A percentile compares a stretch with the other conserved stretches of the same genome.
Evolutionary conservation across 2,113 vertebrate genomes (phyloP).

Genomic region (Dipodomys stephensi): DNA sequence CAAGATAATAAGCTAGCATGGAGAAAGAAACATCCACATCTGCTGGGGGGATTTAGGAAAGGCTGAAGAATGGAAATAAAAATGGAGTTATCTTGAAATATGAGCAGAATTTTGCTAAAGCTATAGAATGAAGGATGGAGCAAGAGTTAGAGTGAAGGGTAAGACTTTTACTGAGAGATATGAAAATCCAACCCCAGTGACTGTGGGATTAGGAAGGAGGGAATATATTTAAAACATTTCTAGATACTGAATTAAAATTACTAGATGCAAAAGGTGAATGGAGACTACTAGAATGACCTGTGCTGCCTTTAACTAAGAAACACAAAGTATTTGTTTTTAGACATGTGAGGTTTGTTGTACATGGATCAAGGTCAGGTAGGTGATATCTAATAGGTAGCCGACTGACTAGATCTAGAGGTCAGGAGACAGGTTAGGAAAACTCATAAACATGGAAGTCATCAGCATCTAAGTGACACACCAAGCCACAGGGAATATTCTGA

Average conservation of each 20-base stretch:
- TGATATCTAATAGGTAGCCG: not conserved
- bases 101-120: slow-evolving; percentile 42
- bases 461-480: not conserved
- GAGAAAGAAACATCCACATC: slow-evolving; percentile 26
- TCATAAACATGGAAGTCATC: not conserved
- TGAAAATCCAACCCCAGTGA: not conserved
- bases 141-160: slow-evolving; percentile 26
- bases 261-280: not conserved
- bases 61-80: slow-evolving; percentile 25
- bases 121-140: not conserved
- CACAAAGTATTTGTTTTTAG: slow-evolving; percentile 22
- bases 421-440: slow-evolving; percentile 39
- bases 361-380: not conserved
- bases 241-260: not conserved
- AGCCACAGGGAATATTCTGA: not conserved
- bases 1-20: not conserved
- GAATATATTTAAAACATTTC: slow-evolving; percentile 47
- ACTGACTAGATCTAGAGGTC: not conserved
- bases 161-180: slow-evolving; percentile 6
- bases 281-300: not conserved
- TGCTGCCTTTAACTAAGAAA: slow-evolving; percentile 19
- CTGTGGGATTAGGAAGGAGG: slow-evolving; percentile 8
- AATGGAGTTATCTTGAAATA: slow-evolving; percentile 38
- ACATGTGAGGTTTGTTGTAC: not conserved
- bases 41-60: slow-evolving; percentile 31